Conservation (phyloP, 1,140 invertebrate species). For the Drosophila setifemur region DNA sequence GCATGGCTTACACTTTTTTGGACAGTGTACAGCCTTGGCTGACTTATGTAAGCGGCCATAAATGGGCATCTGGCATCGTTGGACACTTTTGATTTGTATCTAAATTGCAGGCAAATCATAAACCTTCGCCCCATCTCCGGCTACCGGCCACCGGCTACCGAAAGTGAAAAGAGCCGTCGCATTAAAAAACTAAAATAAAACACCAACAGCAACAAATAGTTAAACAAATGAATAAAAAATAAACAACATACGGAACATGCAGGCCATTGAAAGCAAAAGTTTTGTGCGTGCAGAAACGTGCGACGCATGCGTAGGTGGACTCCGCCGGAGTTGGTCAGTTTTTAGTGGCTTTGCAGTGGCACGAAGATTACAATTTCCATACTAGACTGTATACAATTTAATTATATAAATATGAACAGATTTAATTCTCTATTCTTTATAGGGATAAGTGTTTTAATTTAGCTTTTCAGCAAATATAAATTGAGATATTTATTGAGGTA, state of each 20-base stretch:
- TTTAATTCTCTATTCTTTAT: too few relatives aligned
- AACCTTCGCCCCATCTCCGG: slow-evolving; percentile 26
- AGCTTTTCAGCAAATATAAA: too few relatives aligned
- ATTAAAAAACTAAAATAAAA: slow-evolving; percentile 4
- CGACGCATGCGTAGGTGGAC: slow-evolving; percentile 41
- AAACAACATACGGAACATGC: slow-evolving; percentile 46
- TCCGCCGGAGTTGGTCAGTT: background rate
- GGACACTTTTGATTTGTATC: slow-evolving; percentile 30
- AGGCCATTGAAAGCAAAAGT: slow-evolving; percentile 70
- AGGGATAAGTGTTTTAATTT: too few relatives aligned
- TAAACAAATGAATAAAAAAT: background rate
- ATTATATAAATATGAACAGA: too few relatives aligned
- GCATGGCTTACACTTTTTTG: background rate
- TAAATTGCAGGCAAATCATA: slow-evolving; percentile 40
- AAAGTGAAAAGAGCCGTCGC: slow-evolving; percentile 67
- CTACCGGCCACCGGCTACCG: slow-evolving; percentile 26
- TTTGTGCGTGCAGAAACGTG: slow-evolving; percentile 58
- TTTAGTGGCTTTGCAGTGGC: background rate
- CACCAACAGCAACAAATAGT: background rate
- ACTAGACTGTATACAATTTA: too few relatives aligned
- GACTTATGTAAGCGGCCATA: slow-evolving; percentile 31
- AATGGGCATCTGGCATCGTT: slow-evolving; percentile 20
- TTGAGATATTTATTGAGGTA: too few relatives aligned
- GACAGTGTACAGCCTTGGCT: background rate
- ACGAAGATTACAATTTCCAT: too few relatives aligned